Base-by-base conservation (phyloP, 1,140 invertebrate genomes). In the Choristoneura fumiferana region DNA sequence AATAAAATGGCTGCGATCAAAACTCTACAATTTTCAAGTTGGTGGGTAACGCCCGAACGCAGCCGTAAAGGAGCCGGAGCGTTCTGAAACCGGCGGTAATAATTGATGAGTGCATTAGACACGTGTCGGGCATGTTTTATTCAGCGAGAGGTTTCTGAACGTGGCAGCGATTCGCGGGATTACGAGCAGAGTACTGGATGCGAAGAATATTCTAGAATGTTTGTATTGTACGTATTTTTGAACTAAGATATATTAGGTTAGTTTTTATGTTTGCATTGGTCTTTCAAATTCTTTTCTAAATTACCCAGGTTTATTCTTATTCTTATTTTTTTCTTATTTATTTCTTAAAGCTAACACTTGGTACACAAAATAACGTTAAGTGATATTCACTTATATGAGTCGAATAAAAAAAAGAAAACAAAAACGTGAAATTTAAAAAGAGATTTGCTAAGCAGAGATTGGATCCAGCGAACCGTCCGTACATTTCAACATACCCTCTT, bases 91-190 rank as follows among this genome's bases (percentile, higher is more conserved):
- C 18, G n/a, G 6, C 22, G 22, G 62, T 74, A 85, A 85, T 85
- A 85, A 85, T 83, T 76, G 76, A 85, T 85, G 82, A 81, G 67
- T 83, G 78, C 82, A 85, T 83, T 83, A 85, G 77, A 80, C 78
- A 81, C 76, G 72, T 78, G 80, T 71, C 65, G 53, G 67, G 57
- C 72, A 83, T 81, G 68, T 82, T 78, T 84, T 82, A 82, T 84
- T 81, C 65, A 67, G 13, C 17, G 54, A 33, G 12, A 33, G 49
- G 52, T 34, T 54, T 36, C 34, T 54, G 52, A 54, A 54, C 52
- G 52, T 17, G 49, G 49, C 52, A 34, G 29, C 52, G 52, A 55
- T 55, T 55, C 35, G 34, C 54, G 36, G n/a, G 35, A 22, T 37
- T 34, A 54, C 29, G 33, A 54, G 29, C 33, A n/a, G 33, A 54